Base-by-base conservation (phyloP, 2,797 vertebrate species). In the Epinephelus coioides region DNA sequence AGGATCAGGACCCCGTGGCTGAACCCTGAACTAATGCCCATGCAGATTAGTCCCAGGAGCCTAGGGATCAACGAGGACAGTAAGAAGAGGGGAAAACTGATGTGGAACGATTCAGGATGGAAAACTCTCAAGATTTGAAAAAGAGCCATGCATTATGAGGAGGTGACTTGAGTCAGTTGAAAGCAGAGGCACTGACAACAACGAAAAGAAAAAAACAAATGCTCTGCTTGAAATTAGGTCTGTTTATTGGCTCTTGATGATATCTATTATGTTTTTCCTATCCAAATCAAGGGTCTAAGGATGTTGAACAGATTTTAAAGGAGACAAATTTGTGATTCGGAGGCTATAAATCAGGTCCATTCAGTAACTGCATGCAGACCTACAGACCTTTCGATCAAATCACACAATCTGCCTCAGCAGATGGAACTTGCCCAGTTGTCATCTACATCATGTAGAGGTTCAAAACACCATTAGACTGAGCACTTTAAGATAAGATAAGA, bases 1-100 rank as follows among this genome's bases (percentile, higher is more conserved):
- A 43, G 86, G 88, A 87, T 87, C 83, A 75, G 68, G 88, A 91
- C 88, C 87, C 87, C 46, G 81, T n/a, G 80, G 81, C 69, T 89
- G 91, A 94, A 88, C 92, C 65, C 68, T 78, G 77, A 65, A 90
- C 91, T 91, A 81, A 1, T 81, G 84, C 83, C 86, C 86, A 76
- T 51, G 76, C 86, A 88, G 90, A 94, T 94, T 92, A 92, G 86
- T 93, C 92, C 89, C 81, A 40, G 78, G 82, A 91, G 93, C 79
- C 47, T 3, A 38, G 27, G 53, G 64, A 69, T 75, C 40, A 27
- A 68, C 84, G 60, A 34, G 46, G 73, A 83, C 23, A 15, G 53
- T 75, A 66, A 82, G 82, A 62, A 86, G 73, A 56, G 59, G 60
- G 53, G 47, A 23, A 3, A 51, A 27, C 61, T 67, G 64, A 79